These are phyloP conservation scores for Melanotus villosus DNA, from an alignment of 2,888 invertebrate genomes.

Conservation along the genomic window DNA sequence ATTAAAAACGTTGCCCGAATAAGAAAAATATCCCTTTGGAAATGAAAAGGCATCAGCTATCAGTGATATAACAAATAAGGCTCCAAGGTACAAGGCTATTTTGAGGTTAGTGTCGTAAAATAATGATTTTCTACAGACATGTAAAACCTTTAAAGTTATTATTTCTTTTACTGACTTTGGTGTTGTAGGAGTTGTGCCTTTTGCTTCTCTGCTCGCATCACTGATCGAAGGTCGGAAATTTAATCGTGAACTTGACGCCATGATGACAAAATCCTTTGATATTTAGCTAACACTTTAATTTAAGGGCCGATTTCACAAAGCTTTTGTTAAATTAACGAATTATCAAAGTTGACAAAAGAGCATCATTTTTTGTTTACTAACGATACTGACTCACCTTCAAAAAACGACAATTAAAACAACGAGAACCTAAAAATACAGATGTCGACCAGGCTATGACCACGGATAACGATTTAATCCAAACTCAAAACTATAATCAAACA, in stretches of 20 bases:
- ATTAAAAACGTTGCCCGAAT: constrained; percentile 93
- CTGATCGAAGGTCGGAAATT: constrained; percentile 73
- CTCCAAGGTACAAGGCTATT: constrained; percentile 87
- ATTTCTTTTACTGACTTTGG: constrained; percentile 88
- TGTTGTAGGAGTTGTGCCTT: constrained; percentile 86
- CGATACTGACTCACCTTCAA: no score
- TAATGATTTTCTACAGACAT: constrained; percentile 89
- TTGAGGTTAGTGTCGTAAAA: constrained; percentile 89
- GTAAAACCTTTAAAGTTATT: constrained; percentile 85
- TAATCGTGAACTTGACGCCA: constrained; percentile 65
- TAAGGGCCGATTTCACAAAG: no score
- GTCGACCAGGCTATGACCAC: no score
- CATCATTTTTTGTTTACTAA: no score
- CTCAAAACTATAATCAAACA: no score
- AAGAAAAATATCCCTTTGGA: constrained; percentile 90
- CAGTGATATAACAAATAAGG: constrained; percentile 87
- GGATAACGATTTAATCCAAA: no score
- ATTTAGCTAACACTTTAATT: no score
- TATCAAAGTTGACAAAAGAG: no score
- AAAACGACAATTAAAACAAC: no score
- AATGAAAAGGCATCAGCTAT: constrained; percentile 87
- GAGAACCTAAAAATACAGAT: no score
- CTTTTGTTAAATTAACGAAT: no score
- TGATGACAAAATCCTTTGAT: no score
- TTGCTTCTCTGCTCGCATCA: constrained; percentile 64